Base-by-base conservation (phyloP, 2,888 invertebrate genomes). In the Raillietiella orientalis region DNA sequence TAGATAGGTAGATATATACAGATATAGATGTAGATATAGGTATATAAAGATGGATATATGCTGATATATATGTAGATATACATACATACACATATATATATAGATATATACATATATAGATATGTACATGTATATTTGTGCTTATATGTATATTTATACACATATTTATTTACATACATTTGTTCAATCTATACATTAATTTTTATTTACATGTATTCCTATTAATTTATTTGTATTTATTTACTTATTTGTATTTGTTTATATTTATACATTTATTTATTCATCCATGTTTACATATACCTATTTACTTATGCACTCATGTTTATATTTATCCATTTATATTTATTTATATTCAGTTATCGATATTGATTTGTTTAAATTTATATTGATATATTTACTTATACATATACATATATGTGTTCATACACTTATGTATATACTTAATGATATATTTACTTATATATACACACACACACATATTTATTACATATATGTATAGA, bases 211-310 rank as follows among this genome's bases (percentile, higher is more conserved):
- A 20, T 20, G 11, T 20, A 4, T 4, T 10, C 11, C 4, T 20
- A 4, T 20, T 10, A 14, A 24, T 24, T 6, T 24, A 9, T 24
- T 14, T 24, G 15, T 24, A 24, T 24, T 14, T 24, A 24, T 24
- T 6, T 24, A 24, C 15, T 6, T 24, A 24, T 24, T 14, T 24
- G 15, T 24, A 9, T 24, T 14, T 24, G 15, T 24, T 14, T 24
- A 24, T 24, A 24, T 24, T 13, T 24, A 9, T 24, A 24, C 15
- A 23, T 24, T 14, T 24, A 24, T 24, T 6, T 24, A 24, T 24
- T 14, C 15, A 24, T 24, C 13, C 15, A 13, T 24, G 5, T 14
- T 12, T 24, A 24, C 6, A 9, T 24, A 9, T 24, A 24, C 15
- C 6, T 24, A 24, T 24, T 6, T 24, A 9, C 15, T 14, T 24